Base-by-base conservation (phyloP, 2,888 invertebrate genomes). In the Cephus pulcher region DNA sequence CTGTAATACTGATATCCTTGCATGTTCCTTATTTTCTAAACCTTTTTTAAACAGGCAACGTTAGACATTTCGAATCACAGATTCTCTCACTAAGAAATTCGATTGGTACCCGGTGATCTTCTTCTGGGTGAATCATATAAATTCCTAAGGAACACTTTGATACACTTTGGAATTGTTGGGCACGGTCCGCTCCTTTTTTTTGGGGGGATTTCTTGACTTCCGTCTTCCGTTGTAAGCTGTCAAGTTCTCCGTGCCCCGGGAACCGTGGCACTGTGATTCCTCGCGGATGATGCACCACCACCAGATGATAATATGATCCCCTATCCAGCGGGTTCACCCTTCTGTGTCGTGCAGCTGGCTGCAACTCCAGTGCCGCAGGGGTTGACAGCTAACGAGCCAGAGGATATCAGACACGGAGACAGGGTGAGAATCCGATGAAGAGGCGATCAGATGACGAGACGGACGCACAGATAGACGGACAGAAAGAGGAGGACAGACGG, bases 391-490 rank as follows among this genome's bases (percentile, higher is more conserved):
- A 23, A 23, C 56, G 23, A 56, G 23, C 56, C 56, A 23, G 23
- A 23, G 6, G 56, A 23, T 23, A 9, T 56, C 56, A 2, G 56
- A 56, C 56, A 56, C 56, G 2, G 23, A 56, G 56, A 9, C 56
- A 56, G 56, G 56, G 56, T 56, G 23, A 56, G 56, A 56, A 56
- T 56, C 56, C 9, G 56, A 56, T 23, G 23, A 6, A 40, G 6
- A 56, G 56, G 23, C 56, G 56, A 56, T 9, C 56, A 0, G 56
- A 56, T 15, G 56, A 56, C 40, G 40, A 40, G 40, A 40, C 23
- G 56, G 56, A 56, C 56, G 34, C 77, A 82, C 79, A 80, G 82
- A 76, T 80, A 78, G 78, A 82, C 77, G 69, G 34, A 32, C 76
- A 76, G 82, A 80, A 78, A 73, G 74, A 77, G 78, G 6, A 40